These are phyloP conservation scores for Conopomorpha cramerella DNA, from an alignment of 1,140 invertebrate genomes.

Conservation along the genomic window DNA sequence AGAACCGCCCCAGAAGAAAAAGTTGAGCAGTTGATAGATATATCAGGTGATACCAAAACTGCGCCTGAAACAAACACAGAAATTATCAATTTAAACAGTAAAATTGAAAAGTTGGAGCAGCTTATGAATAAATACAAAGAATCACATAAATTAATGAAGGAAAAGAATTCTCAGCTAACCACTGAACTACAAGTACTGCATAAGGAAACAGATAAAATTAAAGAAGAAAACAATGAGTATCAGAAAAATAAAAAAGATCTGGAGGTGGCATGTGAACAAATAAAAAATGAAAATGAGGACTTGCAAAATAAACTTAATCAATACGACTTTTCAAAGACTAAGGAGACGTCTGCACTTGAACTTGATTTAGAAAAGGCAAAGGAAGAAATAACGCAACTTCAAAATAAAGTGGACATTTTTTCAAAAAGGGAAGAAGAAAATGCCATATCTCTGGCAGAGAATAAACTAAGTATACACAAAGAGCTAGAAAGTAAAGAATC, in stretches of 20 bases:
- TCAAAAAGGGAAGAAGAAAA: slow-evolving; percentile 78
- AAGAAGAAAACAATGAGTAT: slow-evolving; percentile 51
- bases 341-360: slow-evolving; percentile 52
- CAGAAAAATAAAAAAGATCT: slow-evolving; percentile 25
- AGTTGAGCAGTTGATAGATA: slow-evolving; percentile 22
- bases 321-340: slow-evolving; percentile 48
- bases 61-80: slow-evolving; percentile 12
- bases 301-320: slow-evolving; percentile 56
- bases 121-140: slow-evolving; percentile 52
- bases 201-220: slow-evolving; percentile 39
- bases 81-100: slow-evolving; percentile 32
- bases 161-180: slow-evolving; percentile 59
- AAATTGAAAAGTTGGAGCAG: slow-evolving; percentile 52
- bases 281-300: slow-evolving; percentile 50
- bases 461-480: slow-evolving; percentile 79
- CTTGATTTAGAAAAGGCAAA: slow-evolving; percentile 43
- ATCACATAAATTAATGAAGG: slow-evolving; percentile 50
- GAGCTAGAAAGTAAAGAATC: slow-evolving; percentile 77
- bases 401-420: slow-evolving; percentile 53
- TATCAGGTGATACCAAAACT: slow-evolving; percentile 9
- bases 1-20: slow-evolving; percentile 10
- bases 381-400: slow-evolving; percentile 44
- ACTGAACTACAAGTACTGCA: slow-evolving; percentile 42
- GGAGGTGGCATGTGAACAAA: slow-evolving; percentile 31
- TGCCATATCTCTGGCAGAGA: slow-evolving; percentile 77